phyloP scores from a whole-genome alignment of 2,797 vertebrate species.

The Acanthurus tractus region DNA sequence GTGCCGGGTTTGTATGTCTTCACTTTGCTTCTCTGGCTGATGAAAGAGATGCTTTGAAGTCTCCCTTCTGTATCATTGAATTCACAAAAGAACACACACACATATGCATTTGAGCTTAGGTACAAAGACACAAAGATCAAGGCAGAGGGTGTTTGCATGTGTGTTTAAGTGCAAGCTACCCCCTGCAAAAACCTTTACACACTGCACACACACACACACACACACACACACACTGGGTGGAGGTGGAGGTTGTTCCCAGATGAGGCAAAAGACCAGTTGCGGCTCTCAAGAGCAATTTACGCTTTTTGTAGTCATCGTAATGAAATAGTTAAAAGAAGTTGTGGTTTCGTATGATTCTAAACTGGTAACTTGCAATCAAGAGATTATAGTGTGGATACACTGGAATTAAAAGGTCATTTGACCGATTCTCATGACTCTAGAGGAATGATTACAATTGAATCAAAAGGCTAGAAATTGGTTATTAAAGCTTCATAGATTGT shows the following conservation, averaged over 20 bases:
- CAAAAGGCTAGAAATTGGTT: not conserved
- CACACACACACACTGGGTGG: not conserved
- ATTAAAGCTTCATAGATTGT: not conserved
- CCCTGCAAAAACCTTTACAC: constrained; percentile 28
- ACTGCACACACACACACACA: not conserved
- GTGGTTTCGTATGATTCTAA: no score
- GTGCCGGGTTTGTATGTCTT: constrained; percentile 48
- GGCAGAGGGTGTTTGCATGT: constrained; percentile 63
- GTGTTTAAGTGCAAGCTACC: constrained; percentile 47
- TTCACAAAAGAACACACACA: constrained; percentile 43
- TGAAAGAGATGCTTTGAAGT: constrained; percentile 80
- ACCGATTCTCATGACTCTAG: not conserved
- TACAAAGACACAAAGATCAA: constrained; percentile 41
- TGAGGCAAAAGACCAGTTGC: constrained; percentile 10
- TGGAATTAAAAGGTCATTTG: not conserved
- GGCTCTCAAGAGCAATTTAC: not conserved
- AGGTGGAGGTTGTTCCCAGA: constrained; percentile 24
- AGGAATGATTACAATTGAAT: not conserved
- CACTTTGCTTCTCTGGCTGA: constrained; percentile 54
- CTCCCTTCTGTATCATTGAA: constrained; percentile 59
- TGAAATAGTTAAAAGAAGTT: not conserved
- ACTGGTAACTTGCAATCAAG: no score
- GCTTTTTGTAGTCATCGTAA: not conserved
- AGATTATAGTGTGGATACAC: not conserved
- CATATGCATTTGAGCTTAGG: constrained; percentile 30